Base-by-base conservation (phyloP, 2,888 invertebrate genomes). In the Serripes groenlandicus region DNA sequence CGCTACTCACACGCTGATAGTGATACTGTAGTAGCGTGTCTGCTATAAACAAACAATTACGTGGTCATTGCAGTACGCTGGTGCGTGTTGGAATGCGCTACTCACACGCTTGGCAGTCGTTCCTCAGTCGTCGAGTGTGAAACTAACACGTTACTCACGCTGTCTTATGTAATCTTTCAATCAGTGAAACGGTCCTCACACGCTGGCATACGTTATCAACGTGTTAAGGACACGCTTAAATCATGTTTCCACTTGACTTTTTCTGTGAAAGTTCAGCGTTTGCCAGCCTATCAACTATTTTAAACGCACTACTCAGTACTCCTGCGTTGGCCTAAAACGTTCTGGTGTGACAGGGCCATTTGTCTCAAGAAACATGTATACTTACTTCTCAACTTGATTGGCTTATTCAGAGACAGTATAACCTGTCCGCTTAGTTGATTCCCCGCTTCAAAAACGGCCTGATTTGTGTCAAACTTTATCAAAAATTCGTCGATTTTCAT, bases 331-430 rank as follows among this genome's bases (percentile, higher is more conserved):
- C 9, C n/a, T 11, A 30, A 15, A 23, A 26, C 9, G 11, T 58
- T 58, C 58, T 37, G 37, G n/a, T 21, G 23, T 7, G 56, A n/a
- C 7, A 23, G 56, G 15, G 15, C 7, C 11, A n/a, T n/a, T n/a
- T n/a, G n/a, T n/a, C n/a, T n/a, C n/a, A n/a, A n/a, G 30, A 26
- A 9, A 5, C 9, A 32, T 18, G 42, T 7, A 9, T 52, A 70
- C 90, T 88, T 85, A 92, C 91, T 85, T 86, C 89, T 88, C 85
- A 91, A 88, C 79, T 92, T 92, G 88, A 91, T 90, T 21, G 91
- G 86, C 73, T 90, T 89, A 1, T 81, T 77, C 28, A 92, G 79
- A 35, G 84, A 81, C 18, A 92, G 56, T 35, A 88, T 71, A 7
- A 92, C 88, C 58, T 85, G 69, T 18, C 92, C 92, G 35, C 81